Percentiles rank a stretch among this genome's conserved stretches.
These are phyloP conservation scores for Lordiphosa fenestrarum DNA, from an alignment of 2,888 invertebrate genomes.

Conservation along the genomic window DNA sequence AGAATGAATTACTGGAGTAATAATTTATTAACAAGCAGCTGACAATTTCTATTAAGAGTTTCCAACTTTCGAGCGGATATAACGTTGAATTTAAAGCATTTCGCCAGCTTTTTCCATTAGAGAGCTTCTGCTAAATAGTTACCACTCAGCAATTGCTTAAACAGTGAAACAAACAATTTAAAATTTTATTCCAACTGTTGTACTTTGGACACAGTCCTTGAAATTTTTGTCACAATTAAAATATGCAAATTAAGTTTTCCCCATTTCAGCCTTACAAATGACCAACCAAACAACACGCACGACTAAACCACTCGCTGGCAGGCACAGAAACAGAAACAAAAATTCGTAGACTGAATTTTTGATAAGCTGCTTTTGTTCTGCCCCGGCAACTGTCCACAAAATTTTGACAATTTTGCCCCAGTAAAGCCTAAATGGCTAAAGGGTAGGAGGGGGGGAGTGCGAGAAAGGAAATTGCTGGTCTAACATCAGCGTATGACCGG, in stretches of 20 bases:
- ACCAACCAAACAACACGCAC: constrained; percentile 55
- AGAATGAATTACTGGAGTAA: too few species aligned
- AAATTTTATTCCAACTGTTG: constrained; percentile 11
- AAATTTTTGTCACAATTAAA: constrained; percentile 44
- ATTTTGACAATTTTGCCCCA: constrained; percentile 49
- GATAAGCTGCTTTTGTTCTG: constrained; percentile 45
- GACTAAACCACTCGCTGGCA: constrained; percentile 24
- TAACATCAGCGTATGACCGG: constrained; percentile 27
- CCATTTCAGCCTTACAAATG: constrained; percentile 15
- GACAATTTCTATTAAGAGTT: too few species aligned
- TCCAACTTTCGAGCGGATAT: neutral
- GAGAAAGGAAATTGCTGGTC: constrained; percentile 16
- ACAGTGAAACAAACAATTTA: too few species aligned
- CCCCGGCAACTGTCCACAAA: constrained; percentile 28
- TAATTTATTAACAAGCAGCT: too few species aligned
- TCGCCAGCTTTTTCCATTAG: too few species aligned
- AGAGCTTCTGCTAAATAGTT: too few species aligned
- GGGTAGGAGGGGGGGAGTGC: constrained; percentile 9
- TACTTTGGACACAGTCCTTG: constrained; percentile 5
- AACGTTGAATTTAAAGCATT: too few species aligned
- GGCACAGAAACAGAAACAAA: constrained; percentile 27
- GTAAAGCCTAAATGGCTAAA: constrained; percentile 34
- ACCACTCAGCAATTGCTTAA: too few species aligned
- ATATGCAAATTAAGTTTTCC: constrained; percentile 52
- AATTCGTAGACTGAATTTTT: constrained; percentile 56